A percentile compares a stretch with the other conserved stretches of the same genome.
phyloP scores from a whole-genome alignment of 2,797 vertebrate species.

The Sebastes hopkinsi region DNA sequence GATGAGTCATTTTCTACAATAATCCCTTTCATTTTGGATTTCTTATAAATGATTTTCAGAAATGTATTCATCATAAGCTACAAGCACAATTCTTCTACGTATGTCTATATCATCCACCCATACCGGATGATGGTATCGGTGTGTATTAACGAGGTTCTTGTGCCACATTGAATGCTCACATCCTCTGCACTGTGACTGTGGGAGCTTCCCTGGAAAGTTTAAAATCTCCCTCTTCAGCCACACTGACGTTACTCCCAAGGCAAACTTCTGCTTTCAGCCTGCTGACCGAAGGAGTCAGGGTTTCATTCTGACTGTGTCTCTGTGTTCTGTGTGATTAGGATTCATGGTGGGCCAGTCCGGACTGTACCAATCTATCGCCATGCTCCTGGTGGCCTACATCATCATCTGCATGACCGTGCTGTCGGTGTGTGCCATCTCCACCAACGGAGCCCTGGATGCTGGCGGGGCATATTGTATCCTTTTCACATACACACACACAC shows the following conservation, averaged over 20 bases:
- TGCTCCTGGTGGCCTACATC: conserved; percentile 91
- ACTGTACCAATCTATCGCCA: conserved; percentile 87
- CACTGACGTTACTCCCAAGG: too few species aligned
- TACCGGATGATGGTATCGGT: not conserved
- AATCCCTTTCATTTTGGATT: not conserved
- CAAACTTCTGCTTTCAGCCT: not conserved
- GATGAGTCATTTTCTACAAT: not conserved
- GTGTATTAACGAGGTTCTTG: not conserved
- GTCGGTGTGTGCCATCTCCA: conserved; percentile 92
- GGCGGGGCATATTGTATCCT: conserved; percentile 96
- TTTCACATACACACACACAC: not conserved
- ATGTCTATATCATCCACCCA: too few species aligned
- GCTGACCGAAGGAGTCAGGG: not conserved
- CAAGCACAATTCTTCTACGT: not conserved
- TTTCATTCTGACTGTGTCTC: not conserved
- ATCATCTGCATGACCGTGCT: conserved; percentile 94
- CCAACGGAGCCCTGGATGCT: conserved; percentile 91
- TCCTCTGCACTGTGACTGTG: not conserved
- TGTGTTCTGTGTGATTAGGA: conserved; percentile 40
- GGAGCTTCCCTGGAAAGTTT: not conserved
- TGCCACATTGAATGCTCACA: not conserved
- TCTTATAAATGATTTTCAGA: not conserved
- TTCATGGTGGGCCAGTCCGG: conserved; percentile 90
- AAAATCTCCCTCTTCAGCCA: not conserved
- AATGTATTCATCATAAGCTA: not conserved